These are phyloP conservation scores for Cerastis rubricosa DNA, from an alignment of 2,888 invertebrate genomes.

Conservation along the genomic window DNA sequence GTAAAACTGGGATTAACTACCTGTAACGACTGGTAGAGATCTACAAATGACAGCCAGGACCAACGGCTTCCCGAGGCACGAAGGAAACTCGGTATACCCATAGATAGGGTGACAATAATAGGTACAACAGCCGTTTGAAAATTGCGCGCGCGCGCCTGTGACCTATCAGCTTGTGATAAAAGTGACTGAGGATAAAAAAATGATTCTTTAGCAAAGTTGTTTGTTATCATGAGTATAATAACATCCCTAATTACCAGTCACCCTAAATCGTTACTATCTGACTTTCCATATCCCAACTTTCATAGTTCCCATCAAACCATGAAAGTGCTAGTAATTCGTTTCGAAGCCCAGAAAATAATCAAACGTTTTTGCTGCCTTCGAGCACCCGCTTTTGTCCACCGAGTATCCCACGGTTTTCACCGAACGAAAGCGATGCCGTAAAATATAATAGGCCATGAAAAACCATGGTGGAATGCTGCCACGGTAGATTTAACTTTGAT, in stretches of 20 bases:
- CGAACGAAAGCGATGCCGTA: conserved; percentile 61
- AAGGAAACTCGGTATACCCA: background rate
- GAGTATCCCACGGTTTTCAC: conserved; percentile 63
- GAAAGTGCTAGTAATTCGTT: conserved; percentile 46
- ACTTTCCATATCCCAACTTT: conserved; percentile 15
- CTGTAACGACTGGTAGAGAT: background rate
- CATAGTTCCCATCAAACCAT: conserved; percentile 21
- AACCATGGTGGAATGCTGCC: conserved; percentile 50
- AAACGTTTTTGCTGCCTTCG: conserved; percentile 40
- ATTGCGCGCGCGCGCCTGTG: no score
- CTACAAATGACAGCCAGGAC: background rate
- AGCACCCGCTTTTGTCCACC: conserved; percentile 49
- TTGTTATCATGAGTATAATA: no score
- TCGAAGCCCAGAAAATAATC: conserved; percentile 43
- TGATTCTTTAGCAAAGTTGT: no score
- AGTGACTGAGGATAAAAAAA: no score
- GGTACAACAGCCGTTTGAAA: no score
- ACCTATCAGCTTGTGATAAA: no score
- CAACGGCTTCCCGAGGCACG: background rate
- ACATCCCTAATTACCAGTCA: no score
- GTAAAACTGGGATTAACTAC: background rate
- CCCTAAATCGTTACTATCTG: no score
- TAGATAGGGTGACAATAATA: no score
- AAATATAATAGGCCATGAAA: conserved; percentile 62
- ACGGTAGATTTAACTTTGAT: conserved; percentile 43